Conservation (phyloP, 2,113 vertebrate species). For the Heterocephalus glaber region DNA sequence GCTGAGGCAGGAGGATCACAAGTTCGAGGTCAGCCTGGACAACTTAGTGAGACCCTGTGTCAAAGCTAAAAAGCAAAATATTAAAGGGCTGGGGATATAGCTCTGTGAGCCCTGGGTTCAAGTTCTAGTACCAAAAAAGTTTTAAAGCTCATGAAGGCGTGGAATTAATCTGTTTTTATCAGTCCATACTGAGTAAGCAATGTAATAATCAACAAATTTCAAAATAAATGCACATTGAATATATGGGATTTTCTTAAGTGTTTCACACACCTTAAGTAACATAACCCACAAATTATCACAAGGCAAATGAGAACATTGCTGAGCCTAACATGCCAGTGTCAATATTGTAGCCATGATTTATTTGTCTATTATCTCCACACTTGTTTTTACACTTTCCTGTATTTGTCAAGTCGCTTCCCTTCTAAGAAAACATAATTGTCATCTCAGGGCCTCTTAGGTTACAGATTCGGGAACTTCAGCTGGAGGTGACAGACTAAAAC, state of each 20-base stretch:
- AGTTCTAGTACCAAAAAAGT: background rate
- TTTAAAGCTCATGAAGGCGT: background rate
- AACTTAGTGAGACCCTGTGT: background rate
- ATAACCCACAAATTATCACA: background rate
- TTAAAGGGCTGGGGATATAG: background rate
- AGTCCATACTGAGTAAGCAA: background rate
- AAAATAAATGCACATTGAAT: background rate
- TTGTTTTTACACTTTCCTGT: background rate
- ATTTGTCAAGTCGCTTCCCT: background rate
- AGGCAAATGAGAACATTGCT: background rate
- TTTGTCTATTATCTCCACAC: fast-evolving
- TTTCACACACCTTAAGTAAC: background rate
- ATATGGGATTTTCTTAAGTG: background rate
- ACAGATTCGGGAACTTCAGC: background rate
- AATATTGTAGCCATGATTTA: too few relatives aligned
- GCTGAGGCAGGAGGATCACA: background rate
- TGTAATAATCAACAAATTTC: background rate
- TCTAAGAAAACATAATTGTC: background rate
- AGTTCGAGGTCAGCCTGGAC: background rate
- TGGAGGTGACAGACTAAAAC: background rate
- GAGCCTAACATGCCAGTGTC: background rate
- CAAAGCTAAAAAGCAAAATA: background rate
- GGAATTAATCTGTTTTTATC: background rate
- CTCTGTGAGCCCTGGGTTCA: background rate
- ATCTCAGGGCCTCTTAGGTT: background rate